Conservation (phyloP, 2,888 invertebrate species). For the Zaprionus lineosus region DNA sequence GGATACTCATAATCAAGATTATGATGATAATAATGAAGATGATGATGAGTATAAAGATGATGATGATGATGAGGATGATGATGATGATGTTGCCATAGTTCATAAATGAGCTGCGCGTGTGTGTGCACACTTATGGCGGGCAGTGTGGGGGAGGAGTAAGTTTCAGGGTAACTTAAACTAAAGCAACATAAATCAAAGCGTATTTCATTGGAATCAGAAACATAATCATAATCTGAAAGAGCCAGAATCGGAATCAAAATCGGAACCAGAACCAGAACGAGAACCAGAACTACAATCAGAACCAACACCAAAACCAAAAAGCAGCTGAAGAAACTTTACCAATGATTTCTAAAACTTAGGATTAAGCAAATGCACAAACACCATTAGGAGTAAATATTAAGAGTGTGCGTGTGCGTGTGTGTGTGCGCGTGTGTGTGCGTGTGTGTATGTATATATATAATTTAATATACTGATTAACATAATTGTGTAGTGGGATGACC, state of each 20-base stretch:
- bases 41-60: slow-evolving; percentile 71
- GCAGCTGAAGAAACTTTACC: slow-evolving; percentile 58
- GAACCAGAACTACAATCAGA: no score
- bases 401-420: slow-evolving; percentile 16
- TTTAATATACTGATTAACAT: slow-evolving; percentile 42
- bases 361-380: slow-evolving; percentile 61
- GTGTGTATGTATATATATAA: no score
- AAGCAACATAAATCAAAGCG: slow-evolving; percentile 60
- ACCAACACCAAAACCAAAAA: slow-evolving; percentile 71
- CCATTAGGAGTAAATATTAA: slow-evolving; percentile 27
- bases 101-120: slow-evolving; percentile 29
- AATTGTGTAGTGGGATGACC: slow-evolving; percentile 42
- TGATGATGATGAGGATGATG: slow-evolving; percentile 79
- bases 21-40: slow-evolving; percentile 80
- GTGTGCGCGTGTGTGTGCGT: slow-evolving; percentile 21
- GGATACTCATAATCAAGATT: slow-evolving; percentile 67
- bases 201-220: no score
- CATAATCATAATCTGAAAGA: no score
- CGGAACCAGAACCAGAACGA: no score
- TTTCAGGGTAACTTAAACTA: slow-evolving; percentile 30
- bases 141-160: slow-evolving; percentile 5
- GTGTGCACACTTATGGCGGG: slow-evolving; percentile 20
- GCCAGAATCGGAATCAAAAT: no score
- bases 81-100: no score
- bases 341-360: slow-evolving; percentile 43